Evolutionary conservation across 2,888 invertebrate species (phyloP), one percentile per base, ranked within the genome.

Genomic region (Corythucha ciliata): DNA sequence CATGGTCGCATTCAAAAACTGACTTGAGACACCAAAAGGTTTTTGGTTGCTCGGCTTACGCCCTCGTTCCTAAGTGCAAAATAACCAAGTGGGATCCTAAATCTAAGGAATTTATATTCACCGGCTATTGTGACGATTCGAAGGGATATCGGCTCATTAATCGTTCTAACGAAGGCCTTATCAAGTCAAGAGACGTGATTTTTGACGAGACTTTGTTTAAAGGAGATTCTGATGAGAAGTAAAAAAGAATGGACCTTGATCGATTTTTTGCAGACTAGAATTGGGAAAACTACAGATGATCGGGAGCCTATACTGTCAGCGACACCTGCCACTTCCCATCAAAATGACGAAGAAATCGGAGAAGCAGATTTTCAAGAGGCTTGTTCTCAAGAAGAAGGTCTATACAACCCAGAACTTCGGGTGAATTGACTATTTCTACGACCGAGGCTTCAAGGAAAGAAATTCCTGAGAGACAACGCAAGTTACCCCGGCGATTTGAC

Each of bases 61-160:
- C 48, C 2, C 20, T 39, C n/a, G 22, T 40, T 27, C 48, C 48
- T 2, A 20, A 39, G 14, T 18, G 20, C 27, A 48, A 48, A 26
- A 18, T 37, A 10, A 48, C 26, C 7, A 48, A 48, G 24, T 48
- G 25, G 39, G 40, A 48, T 27, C 39, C 39, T 4, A 48, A 48
- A 20, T 21, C 20, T 27, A 39, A 40, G 22, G 26, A 25, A 26
- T 27, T 14, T 26, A 10, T 40, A 14, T 48, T 48, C 24, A 20
- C 21, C 14, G 48, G 48, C 12, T 48, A 48, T 22, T 48, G 48
- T n/a, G 40, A 39, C 12, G 26, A 40, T 12, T 27, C 40, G 5
- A 48, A 48, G 29, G 48, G 39, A 2, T 48, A 40, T 27, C n/a
- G 48, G 4, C n/a, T 48, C 18, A 25, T 48, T 7, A 29, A 48